phyloP scores from a whole-genome alignment of 1,140 invertebrate species.

The Calycopis cecrops region DNA sequence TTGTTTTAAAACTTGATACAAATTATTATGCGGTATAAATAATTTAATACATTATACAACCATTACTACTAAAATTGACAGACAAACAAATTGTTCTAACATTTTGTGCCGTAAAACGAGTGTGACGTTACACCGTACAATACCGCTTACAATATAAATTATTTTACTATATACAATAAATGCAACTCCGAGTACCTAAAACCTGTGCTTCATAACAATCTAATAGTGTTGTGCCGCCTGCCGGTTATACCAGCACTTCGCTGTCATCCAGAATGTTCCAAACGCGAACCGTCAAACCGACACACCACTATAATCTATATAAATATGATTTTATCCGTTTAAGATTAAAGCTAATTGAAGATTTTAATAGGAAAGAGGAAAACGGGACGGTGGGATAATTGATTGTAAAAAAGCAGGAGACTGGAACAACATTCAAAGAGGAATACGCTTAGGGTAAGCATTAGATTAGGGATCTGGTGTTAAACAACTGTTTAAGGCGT shows the following conservation, averaged over 20 bases:
- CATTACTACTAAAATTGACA: slow-evolving; percentile 70
- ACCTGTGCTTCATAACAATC: slow-evolving; percentile 70
- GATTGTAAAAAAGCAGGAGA: slow-evolving; percentile 34
- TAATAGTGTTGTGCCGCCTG: slow-evolving; percentile 6
- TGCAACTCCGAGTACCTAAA: slow-evolving; percentile 68
- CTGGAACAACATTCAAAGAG: slow-evolving; percentile 33
- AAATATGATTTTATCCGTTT: slow-evolving; percentile 57
- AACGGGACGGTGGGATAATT: slow-evolving; percentile 64
- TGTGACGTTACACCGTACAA: slow-evolving; percentile 60
- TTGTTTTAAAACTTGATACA: slow-evolving; percentile 15
- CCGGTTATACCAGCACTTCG: not conserved
- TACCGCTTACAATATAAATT: slow-evolving; percentile 56
- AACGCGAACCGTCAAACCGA: not conserved
- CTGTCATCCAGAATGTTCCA: not conserved
- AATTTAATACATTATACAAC: slow-evolving; percentile 29
- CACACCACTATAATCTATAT: slow-evolving; percentile 45
- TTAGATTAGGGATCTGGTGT: not conserved
- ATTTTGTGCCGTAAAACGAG: slow-evolving; percentile 74
- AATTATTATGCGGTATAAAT: slow-evolving; percentile 17
- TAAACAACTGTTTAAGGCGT: not conserved
- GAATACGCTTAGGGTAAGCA: slow-evolving; percentile 23
- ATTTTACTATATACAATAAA: slow-evolving; percentile 65
- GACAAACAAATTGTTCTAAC: slow-evolving; percentile 66
- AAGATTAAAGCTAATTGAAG: slow-evolving; percentile 65
- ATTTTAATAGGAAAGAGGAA: slow-evolving; percentile 64